Conservation (phyloP, 2,888 invertebrate genomes). For the Orthonychiurus folsomi region DNA sequence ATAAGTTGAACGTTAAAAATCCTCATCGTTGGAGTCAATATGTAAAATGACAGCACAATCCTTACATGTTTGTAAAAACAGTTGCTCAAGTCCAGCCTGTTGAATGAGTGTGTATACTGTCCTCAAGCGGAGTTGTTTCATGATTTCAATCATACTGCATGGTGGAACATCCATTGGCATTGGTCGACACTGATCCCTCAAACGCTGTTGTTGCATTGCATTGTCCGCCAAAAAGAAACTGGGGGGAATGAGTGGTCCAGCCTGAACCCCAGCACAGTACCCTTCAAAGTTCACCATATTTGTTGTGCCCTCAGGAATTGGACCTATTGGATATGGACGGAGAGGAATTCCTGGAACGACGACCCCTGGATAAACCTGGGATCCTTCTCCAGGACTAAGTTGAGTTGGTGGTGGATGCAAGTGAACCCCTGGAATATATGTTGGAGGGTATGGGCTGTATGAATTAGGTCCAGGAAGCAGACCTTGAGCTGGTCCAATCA, state of each 20-base stretch:
- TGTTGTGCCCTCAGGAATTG: not conserved
- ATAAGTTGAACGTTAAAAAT: slow-evolving; percentile 8
- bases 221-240: slow-evolving; percentile 26
- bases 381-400: not conserved
- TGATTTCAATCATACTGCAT: slow-evolving; percentile 29
- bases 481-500: too few relatives aligned
- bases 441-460: not conserved
- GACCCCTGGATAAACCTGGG: not conserved
- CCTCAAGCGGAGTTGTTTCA: slow-evolving; percentile 29
- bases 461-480: not conserved
- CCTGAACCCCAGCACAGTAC: not conserved
- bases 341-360: not conserved
- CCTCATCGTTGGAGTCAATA: not conserved
- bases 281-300: not conserved
- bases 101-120: slow-evolving; percentile 28
- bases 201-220: slow-evolving; percentile 16
- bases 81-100: slow-evolving; percentile 23
- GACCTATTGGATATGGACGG: not conserved
- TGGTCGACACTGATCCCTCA: slow-evolving; percentile 11
- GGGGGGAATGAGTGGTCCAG: slow-evolving; percentile 28
- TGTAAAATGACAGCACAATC: not conserved
- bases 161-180: slow-evolving; percentile 10
- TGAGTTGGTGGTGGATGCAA: not conserved
- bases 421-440: not conserved
- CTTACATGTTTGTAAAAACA: slow-evolving; percentile 32